phyloP scores from a whole-genome alignment of 2,888 invertebrate genomes.

The Drosophila sordidula region DNA sequence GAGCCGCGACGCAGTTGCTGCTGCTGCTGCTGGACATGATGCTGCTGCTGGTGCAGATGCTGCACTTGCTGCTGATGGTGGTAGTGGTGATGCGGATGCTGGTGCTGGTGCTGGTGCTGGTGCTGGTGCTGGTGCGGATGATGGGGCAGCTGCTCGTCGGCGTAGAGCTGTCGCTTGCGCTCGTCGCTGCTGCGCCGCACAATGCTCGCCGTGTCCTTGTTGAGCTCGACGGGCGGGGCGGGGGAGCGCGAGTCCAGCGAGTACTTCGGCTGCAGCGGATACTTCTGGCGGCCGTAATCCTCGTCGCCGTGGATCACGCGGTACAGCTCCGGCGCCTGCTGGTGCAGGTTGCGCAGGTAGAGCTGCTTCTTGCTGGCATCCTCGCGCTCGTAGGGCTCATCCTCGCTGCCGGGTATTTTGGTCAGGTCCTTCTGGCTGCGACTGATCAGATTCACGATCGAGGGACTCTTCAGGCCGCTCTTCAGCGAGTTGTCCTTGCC shows the following conservation, averaged over 20 bases:
- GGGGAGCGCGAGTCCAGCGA: slow-evolving; percentile 84
- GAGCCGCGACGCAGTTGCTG: slow-evolving; percentile 82
- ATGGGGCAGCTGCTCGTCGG: slow-evolving; percentile 63
- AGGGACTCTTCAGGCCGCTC: slow-evolving; percentile 90
- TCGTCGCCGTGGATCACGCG: slow-evolving; percentile 90
- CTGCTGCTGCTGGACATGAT: slow-evolving; percentile 47
- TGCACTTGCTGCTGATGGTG: slow-evolving; percentile 40
- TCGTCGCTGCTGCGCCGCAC: slow-evolving; percentile 86
- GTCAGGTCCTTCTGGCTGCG: slow-evolving; percentile 92
- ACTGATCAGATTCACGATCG: slow-evolving; percentile 93
- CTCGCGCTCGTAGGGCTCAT: slow-evolving; percentile 81
- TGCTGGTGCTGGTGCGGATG: slow-evolving; percentile 80
- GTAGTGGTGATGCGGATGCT: slow-evolving; percentile 85
- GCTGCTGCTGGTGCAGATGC: slow-evolving; percentile 36
- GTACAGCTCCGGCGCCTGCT: slow-evolving; percentile 90
- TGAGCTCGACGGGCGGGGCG: slow-evolving; percentile 82
- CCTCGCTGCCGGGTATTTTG: slow-evolving; percentile 85
- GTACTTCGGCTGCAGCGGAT: slow-evolving; percentile 75
- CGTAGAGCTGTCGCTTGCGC: slow-evolving; percentile 41
- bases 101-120: slow-evolving; percentile 53
- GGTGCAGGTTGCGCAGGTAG: slow-evolving; percentile 89
- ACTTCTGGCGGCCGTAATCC: slow-evolving; percentile 52
- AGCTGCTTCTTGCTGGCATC: slow-evolving; percentile 87
- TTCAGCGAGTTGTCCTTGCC: slow-evolving; percentile 81
- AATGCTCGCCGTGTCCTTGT: slow-evolving; percentile 84